Percentiles rank a stretch among this genome's conserved stretches.
phyloP scores from a whole-genome alignment of 2,888 invertebrate species.

The Junonia oenone region DNA sequence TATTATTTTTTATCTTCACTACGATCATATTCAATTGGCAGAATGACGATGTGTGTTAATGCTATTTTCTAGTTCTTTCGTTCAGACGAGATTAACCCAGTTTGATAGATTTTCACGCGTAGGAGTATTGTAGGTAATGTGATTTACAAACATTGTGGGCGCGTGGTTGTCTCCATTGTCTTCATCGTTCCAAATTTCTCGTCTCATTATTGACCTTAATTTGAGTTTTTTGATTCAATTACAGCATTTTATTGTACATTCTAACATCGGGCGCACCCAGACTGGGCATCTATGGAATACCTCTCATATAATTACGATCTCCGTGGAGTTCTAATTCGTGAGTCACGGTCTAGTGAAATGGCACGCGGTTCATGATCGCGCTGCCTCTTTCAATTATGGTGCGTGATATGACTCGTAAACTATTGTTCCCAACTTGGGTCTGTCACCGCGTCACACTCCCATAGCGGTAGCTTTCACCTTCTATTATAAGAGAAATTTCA shows the following conservation, averaged over 20 bases:
- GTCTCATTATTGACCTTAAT: conserved; percentile 53
- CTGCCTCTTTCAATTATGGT: conserved; percentile 63
- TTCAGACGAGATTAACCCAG: conserved; percentile 10
- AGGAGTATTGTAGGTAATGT: conserved; percentile 14
- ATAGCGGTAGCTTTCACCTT: conserved; percentile 52
- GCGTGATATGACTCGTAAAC: conserved; percentile 65
- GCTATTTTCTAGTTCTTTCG: neutral
- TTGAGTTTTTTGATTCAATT: conserved; percentile 54
- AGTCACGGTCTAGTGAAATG: conserved; percentile 73
- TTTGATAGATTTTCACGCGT: conserved; percentile 12
- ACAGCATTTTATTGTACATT: conserved; percentile 50
- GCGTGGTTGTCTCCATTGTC: conserved; percentile 25
- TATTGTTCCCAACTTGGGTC: conserved; percentile 46
- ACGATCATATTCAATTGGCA: neutral
- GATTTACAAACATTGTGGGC: conserved; percentile 19
- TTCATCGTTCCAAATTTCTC: conserved; percentile 15
- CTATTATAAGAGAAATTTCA: conserved; percentile 38
- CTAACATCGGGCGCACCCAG: conserved; percentile 41
- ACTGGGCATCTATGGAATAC: conserved; percentile 69
- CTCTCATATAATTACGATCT: conserved; percentile 69
- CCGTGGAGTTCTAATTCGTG: conserved; percentile 73
- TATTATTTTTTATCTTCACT: neutral
- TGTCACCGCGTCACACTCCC: conserved; percentile 47
- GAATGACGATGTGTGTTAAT: neutral
- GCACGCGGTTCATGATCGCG: conserved; percentile 60